Evolutionary conservation across 2,113 vertebrate species (phyloP).

Genomic region (Clarias magur): DNA sequence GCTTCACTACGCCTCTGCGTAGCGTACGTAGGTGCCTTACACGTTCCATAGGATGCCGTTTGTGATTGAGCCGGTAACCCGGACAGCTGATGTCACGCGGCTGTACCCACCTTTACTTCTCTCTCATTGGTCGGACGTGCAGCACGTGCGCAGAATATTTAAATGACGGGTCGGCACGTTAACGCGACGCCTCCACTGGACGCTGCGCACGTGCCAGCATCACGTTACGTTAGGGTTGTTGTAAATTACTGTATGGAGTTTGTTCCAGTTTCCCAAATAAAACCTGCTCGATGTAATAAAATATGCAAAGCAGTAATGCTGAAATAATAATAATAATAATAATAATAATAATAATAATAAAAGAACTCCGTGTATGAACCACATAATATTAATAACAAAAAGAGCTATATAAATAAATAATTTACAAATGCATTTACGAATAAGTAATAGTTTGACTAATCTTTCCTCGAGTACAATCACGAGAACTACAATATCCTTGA

Average conservation of each 20-base stretch:
- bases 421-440: background rate
- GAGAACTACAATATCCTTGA: background rate
- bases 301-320: background rate
- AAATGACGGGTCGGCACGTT: constrained; percentile 25
- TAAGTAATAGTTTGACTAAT: background rate
- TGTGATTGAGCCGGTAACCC: background rate
- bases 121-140: constrained; percentile 49
- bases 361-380: background rate
- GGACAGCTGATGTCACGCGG: background rate
- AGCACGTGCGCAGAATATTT: constrained; percentile 45
- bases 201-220: constrained; percentile 39
- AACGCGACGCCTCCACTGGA: constrained; percentile 32
- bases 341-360: too few relatives aligned
- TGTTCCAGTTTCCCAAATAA: background rate
- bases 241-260: background rate
- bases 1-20: background rate
- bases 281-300: background rate
- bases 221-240: constrained; percentile 56
- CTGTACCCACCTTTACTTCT: background rate
- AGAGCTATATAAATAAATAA: too few relatives aligned
- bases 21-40: background rate
- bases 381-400: background rate
- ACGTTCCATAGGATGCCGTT: background rate
- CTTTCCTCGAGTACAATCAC: background rate
- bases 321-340: background rate